Conservation (phyloP, 2,113 vertebrate species). For the Saguinus imperator region DNA sequence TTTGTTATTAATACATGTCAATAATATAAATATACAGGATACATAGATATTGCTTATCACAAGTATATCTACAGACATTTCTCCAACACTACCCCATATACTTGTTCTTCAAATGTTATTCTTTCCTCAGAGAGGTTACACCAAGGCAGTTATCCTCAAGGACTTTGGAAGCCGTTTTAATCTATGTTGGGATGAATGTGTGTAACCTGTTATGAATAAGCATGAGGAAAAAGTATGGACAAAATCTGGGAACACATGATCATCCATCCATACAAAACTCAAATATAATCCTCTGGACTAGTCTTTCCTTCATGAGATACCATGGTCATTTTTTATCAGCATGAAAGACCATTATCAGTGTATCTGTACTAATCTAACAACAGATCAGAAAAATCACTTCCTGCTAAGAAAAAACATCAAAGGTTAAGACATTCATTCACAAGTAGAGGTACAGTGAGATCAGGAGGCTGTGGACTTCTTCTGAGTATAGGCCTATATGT, state of each 20-base stretch:
- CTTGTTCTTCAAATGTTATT: too few species aligned
- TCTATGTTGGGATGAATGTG: not conserved
- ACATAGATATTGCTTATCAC: not conserved
- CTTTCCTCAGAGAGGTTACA: not conserved
- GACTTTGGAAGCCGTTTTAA: not conserved
- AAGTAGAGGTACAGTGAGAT: not conserved
- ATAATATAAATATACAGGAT: not conserved
- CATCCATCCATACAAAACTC: not conserved
- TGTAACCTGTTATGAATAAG: not conserved
- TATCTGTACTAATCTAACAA: not conserved
- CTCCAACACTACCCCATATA: too few species aligned
- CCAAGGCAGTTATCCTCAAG: not conserved
- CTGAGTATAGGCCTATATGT: not conserved
- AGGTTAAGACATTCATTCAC: not conserved
- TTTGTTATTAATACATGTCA: not conserved
- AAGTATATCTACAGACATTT: not conserved
- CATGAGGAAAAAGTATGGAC: not conserved
- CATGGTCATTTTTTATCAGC: not conserved
- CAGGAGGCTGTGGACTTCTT: fast-evolving
- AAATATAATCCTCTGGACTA: not conserved
- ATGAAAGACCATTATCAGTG: not conserved
- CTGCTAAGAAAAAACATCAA: not conserved
- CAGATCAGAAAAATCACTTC: not conserved
- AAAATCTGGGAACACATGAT: not conserved
- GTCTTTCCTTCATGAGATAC: not conserved